Percentiles rank a stretch among this genome's conserved stretches.
Conservation (phyloP, 2,888 invertebrate species). For the Melanostoma scalare region DNA sequence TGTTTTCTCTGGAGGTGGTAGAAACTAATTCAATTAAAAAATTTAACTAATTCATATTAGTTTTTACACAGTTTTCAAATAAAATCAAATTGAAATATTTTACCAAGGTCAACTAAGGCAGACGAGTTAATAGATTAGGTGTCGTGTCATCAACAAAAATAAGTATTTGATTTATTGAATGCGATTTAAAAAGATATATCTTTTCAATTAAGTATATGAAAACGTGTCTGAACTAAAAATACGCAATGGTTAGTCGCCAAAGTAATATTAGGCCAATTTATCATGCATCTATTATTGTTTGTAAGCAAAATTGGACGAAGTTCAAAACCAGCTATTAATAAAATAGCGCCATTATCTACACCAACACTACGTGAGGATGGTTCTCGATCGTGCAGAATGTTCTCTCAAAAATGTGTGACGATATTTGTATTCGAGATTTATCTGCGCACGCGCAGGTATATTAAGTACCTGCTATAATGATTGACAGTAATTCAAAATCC, state of each 20-base stretch:
- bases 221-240: constrained; percentile 23
- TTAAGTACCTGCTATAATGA: too few relatives aligned
- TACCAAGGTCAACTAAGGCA: not conserved
- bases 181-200: not conserved
- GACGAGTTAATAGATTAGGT: constrained; percentile 25
- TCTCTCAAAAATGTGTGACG: not conserved
- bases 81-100: not conserved
- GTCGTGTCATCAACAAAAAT: constrained; percentile 28
- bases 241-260: constrained; percentile 16
- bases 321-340: constrained; percentile 34
- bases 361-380: not conserved
- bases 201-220: constrained; percentile 17
- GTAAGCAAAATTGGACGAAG: constrained; percentile 22
- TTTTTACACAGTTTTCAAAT: not conserved
- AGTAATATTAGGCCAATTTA: constrained; percentile 32
- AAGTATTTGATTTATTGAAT: constrained; percentile 6
- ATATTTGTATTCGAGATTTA: too few relatives aligned
- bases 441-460: too few relatives aligned
- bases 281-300: constrained; percentile 34
- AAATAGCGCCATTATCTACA: constrained; percentile 14
- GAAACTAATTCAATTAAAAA: too few relatives aligned
- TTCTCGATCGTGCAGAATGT: not conserved
- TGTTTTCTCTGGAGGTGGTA: too few relatives aligned
- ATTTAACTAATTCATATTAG: not conserved
- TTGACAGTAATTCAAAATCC: too few relatives aligned